Conservation (phyloP, 2,888 invertebrate species). For the Trissolcus japonicus region DNA sequence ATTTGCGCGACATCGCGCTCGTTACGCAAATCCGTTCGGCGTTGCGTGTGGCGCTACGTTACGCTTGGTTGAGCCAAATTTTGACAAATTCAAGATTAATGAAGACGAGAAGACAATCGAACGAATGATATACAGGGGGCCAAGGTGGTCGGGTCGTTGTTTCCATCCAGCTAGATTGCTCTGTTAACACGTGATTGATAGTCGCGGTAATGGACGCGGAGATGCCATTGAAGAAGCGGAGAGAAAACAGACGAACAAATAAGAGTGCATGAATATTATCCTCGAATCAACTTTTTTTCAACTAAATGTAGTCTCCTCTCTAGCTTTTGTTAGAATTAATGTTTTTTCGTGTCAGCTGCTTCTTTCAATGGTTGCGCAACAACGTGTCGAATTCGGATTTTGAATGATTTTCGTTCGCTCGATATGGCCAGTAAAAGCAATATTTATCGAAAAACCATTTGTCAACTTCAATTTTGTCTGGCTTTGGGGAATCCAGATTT, state of each 20-base stretch:
- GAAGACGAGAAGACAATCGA: conserved; percentile 52
- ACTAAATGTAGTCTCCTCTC: conserved; percentile 11
- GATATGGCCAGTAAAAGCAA: no score
- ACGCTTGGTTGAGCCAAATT: conserved; percentile 17
- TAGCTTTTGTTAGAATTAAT: background rate
- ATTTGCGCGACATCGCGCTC: conserved; percentile 15
- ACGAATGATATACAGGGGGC: conserved; percentile 38
- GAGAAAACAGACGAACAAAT: conserved; percentile 17
- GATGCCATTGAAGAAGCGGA: conserved; percentile 39
- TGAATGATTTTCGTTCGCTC: no score
- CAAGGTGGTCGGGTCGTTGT: conserved; percentile 30
- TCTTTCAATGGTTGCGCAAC: background rate
- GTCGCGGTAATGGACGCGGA: conserved; percentile 50
- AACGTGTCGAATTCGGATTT: no score
- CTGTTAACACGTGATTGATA: conserved; percentile 55
- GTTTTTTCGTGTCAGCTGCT: conserved; percentile 10
- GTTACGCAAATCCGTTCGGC: conserved; percentile 25
- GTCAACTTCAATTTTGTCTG: no score
- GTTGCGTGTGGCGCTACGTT: no score
- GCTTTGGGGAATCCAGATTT: no score
- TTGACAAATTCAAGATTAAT: conserved; percentile 56
- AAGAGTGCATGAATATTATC: conserved; percentile 33
- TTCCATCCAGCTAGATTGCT: conserved; percentile 47
- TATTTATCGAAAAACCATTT: no score
- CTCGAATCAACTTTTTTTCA: conserved; percentile 32